phyloP scores from a whole-genome alignment of 2,888 invertebrate species.

The Eustalomyia histrio region DNA sequence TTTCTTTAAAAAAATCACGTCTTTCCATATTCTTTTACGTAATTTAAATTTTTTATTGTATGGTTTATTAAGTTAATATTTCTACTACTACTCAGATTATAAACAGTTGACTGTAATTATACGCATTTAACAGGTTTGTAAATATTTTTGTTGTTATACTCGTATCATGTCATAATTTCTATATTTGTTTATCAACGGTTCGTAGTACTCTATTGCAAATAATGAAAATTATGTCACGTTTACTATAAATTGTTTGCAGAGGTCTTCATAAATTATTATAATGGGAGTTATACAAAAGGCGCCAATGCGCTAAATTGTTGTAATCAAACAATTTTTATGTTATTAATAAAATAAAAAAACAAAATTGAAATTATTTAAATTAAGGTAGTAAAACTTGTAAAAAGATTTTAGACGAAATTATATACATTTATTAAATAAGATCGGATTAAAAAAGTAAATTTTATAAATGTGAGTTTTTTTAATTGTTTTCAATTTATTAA shows the following conservation, averaged over 20 bases:
- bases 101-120: neutral
- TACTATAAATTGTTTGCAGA: slow-evolving; percentile 14
- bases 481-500: too few species aligned
- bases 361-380: neutral
- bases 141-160: neutral
- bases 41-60: neutral
- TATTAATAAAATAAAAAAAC: too few species aligned
- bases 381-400: neutral
- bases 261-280: neutral
- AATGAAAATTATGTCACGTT: slow-evolving; percentile 51
- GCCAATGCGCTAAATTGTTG: neutral
- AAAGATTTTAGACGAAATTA: too few species aligned
- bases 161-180: neutral
- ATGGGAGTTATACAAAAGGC: neutral
- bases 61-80: neutral
- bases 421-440: too few species aligned
- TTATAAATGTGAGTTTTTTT: too few species aligned
- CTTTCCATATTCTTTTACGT: neutral
- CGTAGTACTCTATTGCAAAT: slow-evolving; percentile 16
- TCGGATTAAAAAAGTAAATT: too few species aligned
- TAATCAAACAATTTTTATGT: neutral
- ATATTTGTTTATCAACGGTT: slow-evolving; percentile 14
- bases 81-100: neutral
- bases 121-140: neutral
- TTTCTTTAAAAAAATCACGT: slow-evolving; percentile 9